phyloP scores from a whole-genome alignment of 2,888 invertebrate genomes.

The Plagodis dolabraria region DNA sequence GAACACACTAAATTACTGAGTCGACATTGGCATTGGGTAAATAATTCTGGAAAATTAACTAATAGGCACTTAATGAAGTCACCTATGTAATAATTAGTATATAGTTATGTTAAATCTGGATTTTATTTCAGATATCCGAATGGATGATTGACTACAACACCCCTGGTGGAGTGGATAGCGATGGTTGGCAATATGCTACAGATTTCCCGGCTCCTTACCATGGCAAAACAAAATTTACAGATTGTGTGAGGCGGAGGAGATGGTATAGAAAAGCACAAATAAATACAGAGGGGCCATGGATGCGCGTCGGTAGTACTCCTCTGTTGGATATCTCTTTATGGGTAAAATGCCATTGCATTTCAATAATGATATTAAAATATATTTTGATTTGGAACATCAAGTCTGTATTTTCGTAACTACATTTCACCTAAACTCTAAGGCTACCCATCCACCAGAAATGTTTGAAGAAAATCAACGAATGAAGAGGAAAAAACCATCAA shows the following conservation, averaged over 20 bases:
- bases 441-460: too few relatives aligned
- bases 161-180: constrained; percentile 94
- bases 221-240: constrained; percentile 93
- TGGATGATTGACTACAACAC: constrained; percentile 97
- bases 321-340: constrained; percentile 92
- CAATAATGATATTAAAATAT: too few relatives aligned
- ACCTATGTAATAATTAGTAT: not conserved
- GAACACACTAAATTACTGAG: constrained; percentile 94
- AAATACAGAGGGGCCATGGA: constrained; percentile 94
- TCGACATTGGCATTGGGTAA: constrained; percentile 95
- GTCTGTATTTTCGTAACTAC: too few relatives aligned
- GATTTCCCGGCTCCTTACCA: constrained; percentile 96
- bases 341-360: constrained; percentile 66
- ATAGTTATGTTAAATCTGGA: not conserved
- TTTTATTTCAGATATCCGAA: constrained; percentile 87
- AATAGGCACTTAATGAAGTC: too few relatives aligned
- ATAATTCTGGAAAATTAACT: not conserved
- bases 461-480: too few relatives aligned
- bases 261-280: constrained; percentile 94
- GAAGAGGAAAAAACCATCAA: too few relatives aligned
- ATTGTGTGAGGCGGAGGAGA: constrained; percentile 93
- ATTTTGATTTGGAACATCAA: too few relatives aligned
- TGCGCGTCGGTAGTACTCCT: constrained; percentile 93
- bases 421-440: too few relatives aligned
- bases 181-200: constrained; percentile 98